These are phyloP conservation scores for Orchesellides sinensis DNA, from an alignment of 2,888 invertebrate species.

Conservation along the genomic window DNA sequence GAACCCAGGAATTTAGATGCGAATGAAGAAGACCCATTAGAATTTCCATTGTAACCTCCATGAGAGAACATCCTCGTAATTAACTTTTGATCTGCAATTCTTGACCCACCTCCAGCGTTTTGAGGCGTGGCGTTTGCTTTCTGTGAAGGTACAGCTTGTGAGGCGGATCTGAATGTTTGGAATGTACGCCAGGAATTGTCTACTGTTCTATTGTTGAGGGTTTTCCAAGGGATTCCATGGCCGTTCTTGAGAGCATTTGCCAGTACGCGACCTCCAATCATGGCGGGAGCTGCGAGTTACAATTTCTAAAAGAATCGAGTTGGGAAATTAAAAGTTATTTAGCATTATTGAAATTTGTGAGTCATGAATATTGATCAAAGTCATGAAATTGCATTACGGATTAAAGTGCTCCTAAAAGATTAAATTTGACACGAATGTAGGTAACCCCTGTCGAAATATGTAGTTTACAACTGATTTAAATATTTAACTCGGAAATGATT, in stretches of 20 bases:
- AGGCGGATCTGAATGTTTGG: not conserved
- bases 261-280: not conserved
- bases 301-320: too few species aligned
- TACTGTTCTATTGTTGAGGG: not conserved
- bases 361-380: too few species aligned
- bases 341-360: too few species aligned
- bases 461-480: too few species aligned
- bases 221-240: not conserved
- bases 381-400: too few species aligned
- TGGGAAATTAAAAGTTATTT: too few species aligned
- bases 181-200: not conserved
- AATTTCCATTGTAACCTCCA: not conserved
- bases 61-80: not conserved
- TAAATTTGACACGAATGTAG: too few species aligned
- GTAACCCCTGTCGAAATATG: too few species aligned
- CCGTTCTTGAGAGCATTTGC: not conserved
- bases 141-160: not conserved
- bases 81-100: not conserved
- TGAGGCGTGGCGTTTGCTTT: not conserved
- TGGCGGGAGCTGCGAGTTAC: not conserved
- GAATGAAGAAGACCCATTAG: not conserved
- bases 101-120: too few species aligned
- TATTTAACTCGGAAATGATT: too few species aligned
- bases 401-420: too few species aligned
- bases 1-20: slow-evolving; percentile 2